Conservation (phyloP, 1,140 invertebrate genomes). For the Mesaphorura yosii region DNA sequence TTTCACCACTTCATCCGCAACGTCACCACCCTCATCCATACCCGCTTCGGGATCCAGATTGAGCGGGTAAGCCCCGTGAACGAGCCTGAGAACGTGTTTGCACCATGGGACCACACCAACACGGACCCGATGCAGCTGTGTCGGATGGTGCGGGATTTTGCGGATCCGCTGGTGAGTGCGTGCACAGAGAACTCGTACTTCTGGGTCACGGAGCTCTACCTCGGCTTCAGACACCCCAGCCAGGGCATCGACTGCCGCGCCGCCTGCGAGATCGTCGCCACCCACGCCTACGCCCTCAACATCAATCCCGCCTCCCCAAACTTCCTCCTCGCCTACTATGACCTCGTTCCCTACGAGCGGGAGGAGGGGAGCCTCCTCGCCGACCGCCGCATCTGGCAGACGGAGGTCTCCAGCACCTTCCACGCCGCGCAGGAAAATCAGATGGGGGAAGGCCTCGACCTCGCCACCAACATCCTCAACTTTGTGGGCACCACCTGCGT, state of each 20-base stretch:
- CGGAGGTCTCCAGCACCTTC: constrained; percentile 19
- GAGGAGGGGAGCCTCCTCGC: too few species aligned
- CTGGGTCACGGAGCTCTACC: constrained; percentile 14
- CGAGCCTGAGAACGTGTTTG: constrained; percentile 23
- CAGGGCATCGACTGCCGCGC: not conserved
- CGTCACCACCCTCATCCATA: constrained; percentile 12
- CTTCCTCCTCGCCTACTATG: not conserved
- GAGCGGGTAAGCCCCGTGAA: constrained; percentile 18
- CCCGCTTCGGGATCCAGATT: constrained; percentile 3
- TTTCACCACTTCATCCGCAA: constrained; percentile 18
- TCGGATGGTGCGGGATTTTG: constrained; percentile 6
- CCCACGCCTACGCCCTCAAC: constrained; percentile 18
- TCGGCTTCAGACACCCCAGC: not conserved
- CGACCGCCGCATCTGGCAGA: not conserved
- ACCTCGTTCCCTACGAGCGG: not conserved
- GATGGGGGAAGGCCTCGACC: constrained; percentile 13
- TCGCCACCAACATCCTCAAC: constrained; percentile 16
- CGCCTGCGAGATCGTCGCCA: constrained; percentile 8
- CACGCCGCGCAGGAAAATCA: constrained; percentile 4
- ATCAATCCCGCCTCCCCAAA: not conserved
- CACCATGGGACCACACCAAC: constrained; percentile 22
- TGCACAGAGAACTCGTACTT: constrained; percentile 24
- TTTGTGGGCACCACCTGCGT: constrained; percentile 22
- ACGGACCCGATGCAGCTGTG: constrained; percentile 19
- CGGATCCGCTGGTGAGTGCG: constrained; percentile 11